phyloP scores from a whole-genome alignment of 2,888 invertebrate genomes.

The Chorisops tibialis region DNA sequence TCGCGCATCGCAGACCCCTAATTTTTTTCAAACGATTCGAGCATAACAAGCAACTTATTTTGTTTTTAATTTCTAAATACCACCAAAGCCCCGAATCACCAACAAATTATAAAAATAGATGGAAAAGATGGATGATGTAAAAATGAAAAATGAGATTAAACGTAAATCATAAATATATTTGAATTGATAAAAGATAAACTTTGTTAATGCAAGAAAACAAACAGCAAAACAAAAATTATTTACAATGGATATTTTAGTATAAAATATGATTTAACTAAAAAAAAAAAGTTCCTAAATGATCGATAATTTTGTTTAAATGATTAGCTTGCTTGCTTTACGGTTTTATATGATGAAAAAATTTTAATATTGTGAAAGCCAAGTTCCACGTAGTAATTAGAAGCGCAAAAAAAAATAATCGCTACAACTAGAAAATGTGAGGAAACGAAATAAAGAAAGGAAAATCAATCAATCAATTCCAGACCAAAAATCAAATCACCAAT shows the following conservation, averaged over 20 bases:
- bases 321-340: too few species aligned
- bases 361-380: slow-evolving; percentile 1
- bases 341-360: slow-evolving; percentile 13
- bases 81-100: not conserved
- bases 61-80: not conserved
- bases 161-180: slow-evolving; percentile 18
- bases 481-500: slow-evolving; percentile 22
- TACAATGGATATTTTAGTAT: slow-evolving; percentile 19
- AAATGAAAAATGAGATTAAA: slow-evolving; percentile 16
- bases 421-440: not conserved
- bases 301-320: not conserved
- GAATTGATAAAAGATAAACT: slow-evolving; percentile 15
- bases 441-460: slow-evolving; percentile 7
- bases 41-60: too few species aligned
- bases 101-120: not conserved
- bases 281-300: not conserved
- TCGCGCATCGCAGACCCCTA: too few species aligned
- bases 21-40: too few species aligned
- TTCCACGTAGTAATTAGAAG: slow-evolving; percentile 1
- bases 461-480: not conserved
- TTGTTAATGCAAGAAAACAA: slow-evolving; percentile 16
- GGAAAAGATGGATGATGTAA: not conserved
- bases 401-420: not conserved
- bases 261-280: not conserved
- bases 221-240: not conserved